Base-by-base conservation (phyloP, 2,888 invertebrate species). In the Baronia brevicornis region DNA sequence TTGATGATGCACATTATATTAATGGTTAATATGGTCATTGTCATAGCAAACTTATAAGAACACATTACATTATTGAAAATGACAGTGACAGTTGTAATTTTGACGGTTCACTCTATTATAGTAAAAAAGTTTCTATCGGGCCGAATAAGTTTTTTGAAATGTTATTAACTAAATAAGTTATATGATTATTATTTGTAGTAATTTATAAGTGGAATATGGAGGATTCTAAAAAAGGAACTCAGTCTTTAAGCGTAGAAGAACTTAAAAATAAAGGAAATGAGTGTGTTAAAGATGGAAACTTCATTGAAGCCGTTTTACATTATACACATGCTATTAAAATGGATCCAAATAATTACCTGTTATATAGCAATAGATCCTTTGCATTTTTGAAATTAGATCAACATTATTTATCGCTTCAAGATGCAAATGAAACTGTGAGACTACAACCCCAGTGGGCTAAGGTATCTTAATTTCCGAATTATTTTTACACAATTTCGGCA, bases 301-400 rank as follows among this genome's bases (percentile, higher is more conserved):
- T 80, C 64, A 88, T 89, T 44, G 92, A 93, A 72, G 93, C 94
- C 3, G 87, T 93, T 38, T 68, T 93, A 34, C 90, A 91, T 68
- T 95, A 95, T 59, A 91, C 92, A 1, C 88, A 91, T 50, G 94
- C 92, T 2, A 89, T 95, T 46, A 91, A 92, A 70, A 60, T 89
- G 48, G 91, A 92, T 45, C 88, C 90, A 4, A 86, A 84, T 40
- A 92, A 92, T 73, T 89, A 87, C 56, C 84, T 89, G 7, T 64
- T 94, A 24, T 91, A 90, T 68, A 93, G 93, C 58, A 95, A 95
- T 66, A 85, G 94, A 56, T 94, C 94, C 3, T 88, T 89, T 56
- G 92, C 92, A 5, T 94, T 93, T 69, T 73, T 94, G 17, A 91
- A 92, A 69, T 72, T 91, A 46, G 88, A 91, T 51, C 92, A 92